Evolutionary conservation across 2,888 invertebrate species (phyloP), one percentile per base, ranked within the genome.

Genomic region (Lissonota sp.): DNA sequence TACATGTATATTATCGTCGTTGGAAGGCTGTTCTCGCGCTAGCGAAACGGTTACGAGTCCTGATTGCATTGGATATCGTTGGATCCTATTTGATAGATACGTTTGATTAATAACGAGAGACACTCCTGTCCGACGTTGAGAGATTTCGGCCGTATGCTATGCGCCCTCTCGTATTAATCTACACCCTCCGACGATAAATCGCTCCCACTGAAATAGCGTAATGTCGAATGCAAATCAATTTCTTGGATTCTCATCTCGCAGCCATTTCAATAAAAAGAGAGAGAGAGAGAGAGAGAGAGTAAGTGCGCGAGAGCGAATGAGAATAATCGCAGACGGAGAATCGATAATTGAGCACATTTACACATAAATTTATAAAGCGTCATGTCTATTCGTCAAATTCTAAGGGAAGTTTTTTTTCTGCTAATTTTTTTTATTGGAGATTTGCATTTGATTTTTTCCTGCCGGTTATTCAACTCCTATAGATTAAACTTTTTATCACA

Each of bases 21-120:
- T 37, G 69, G 37, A 49, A 60, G 46, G 16, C 4, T 67, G 53
- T 42, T 72, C 53, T 53, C 51, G 10, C 53, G 42, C 72, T 14
- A 58, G 64, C 37, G 67, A 60, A 69, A 16, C 51, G 67, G 72
- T 80, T 76, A 67, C 67, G 67, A 42, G 62, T 49, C 46, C 80
- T 46, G 72, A 76, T 76, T 69, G 63, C 62, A 58, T 26, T 26
- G 67, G 58, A 63, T 63, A 55, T 63, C 72, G 66, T 63, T 80
- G 44, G 72, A 76, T 72, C 76, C 57, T 72, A 71, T 80, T 71
- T 71, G 75, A 75, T 53, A 63, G 67, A 67, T 71, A 49, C 67
- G 80, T 70, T 64, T 73, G 69, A 80, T 77, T 70, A 77, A 77
- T 77, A 80, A 80, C 69, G 40, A 42, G 26, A 39, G 62, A 72